A percentile compares a stretch with the other conserved stretches of the same genome.
Evolutionary conservation across 2,113 vertebrate genomes (phyloP).

Genomic region (Gallinago jamesoni): DNA sequence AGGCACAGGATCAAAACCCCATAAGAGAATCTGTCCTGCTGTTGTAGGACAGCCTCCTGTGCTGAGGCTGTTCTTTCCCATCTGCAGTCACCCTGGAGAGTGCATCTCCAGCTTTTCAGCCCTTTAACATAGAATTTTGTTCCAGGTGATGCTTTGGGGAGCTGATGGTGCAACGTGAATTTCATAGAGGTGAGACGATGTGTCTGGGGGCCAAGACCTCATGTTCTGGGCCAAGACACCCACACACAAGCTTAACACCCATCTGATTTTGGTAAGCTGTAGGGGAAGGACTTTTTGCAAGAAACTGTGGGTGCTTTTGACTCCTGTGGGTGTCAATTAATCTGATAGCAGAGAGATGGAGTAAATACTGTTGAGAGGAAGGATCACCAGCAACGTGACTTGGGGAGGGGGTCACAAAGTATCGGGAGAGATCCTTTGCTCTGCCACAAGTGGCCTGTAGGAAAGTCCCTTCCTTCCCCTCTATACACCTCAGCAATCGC

Average conservation of each 20-base stretch:
- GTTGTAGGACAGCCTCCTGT: background rate
- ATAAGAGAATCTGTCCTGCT: background rate
- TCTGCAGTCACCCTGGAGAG: background rate
- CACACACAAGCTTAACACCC: background rate
- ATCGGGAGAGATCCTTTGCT: background rate
- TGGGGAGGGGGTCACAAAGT: background rate
- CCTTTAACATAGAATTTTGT: background rate
- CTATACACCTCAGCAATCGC: background rate
- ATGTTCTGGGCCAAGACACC: background rate
- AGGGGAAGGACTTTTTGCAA: background rate
- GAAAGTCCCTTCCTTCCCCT: background rate
- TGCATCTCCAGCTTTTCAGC: background rate
- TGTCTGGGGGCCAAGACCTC: background rate
- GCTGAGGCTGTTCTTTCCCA: fast-evolving
- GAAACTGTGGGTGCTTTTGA: background rate
- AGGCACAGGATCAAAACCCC: background rate
- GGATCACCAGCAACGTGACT: background rate
- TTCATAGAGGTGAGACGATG: background rate
- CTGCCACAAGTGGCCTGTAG: background rate
- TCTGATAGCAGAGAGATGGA: background rate
- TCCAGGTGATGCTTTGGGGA: background rate
- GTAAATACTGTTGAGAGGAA: background rate
- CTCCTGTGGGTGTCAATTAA: background rate
- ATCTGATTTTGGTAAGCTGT: background rate
- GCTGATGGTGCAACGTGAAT: background rate